Evolutionary conservation across 2,888 invertebrate genomes (phyloP), one percentile per base, ranked within the genome.

Genomic region (Dastarcus helophoroides): DNA sequence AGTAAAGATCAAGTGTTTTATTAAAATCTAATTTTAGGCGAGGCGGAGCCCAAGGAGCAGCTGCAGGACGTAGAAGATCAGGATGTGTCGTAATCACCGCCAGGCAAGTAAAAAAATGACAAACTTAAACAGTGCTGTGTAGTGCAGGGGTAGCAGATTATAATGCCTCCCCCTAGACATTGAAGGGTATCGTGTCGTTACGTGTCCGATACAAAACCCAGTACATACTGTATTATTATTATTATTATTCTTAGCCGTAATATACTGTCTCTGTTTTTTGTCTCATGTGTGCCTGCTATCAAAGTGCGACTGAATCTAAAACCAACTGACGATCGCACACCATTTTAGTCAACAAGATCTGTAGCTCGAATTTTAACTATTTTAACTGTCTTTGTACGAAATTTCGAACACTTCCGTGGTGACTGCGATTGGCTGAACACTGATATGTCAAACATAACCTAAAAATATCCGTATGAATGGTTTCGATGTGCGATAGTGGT

Each of bases 41-140:
- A 88, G 62, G 79, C 81, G 46, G 89, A 90, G 68, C 83, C 82
- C 57, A 89, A 88, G 68, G 86, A 85, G 65, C 80, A 81, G 65
- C 75, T 86, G 63, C 86, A 88, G 66, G 91, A 91, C 66, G 85
- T 80, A 59, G 90, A 91, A 65, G 89, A 89, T 67, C 89, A 90
- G 69, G 90, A 90, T 69, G 88, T 88, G 68, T 89, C 89, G 82
- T 89, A 89, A 89, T 58, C 53, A 53, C 47, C 46, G 38, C 40
- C 40, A 38, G 22, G 25, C 26, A 34, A 26, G 15, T 23, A 29
- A 26, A 15, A 29, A n/a, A n/a, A n/a, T n/a, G 26, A 31, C 38
- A 44, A 48, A 50, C 48, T 48, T 41, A 31, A 46, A 46, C 44
- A 50, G 50, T 50, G 50, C 50, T 50, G 50, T 50, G 49, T 48